Evolutionary conservation across 2,888 invertebrate genomes (phyloP).

Genomic region (Nomada ruficornis): DNA sequence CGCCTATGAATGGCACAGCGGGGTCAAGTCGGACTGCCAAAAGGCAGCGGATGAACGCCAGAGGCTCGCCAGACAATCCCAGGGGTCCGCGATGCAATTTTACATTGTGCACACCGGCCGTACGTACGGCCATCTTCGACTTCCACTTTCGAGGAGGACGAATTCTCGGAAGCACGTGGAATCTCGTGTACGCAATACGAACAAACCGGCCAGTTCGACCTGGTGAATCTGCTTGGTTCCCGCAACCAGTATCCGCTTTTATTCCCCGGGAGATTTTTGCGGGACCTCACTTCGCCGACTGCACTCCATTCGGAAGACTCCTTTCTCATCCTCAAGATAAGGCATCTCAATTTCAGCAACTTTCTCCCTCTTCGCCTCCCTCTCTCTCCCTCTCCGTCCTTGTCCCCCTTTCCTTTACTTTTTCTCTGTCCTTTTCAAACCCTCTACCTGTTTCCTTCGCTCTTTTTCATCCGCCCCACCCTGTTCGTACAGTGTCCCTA

Average conservation of each 20-base stretch:
- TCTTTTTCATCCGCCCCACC: background rate
- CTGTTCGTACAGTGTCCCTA: conserved; percentile 1
- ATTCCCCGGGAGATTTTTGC: conserved; percentile 77
- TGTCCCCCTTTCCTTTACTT: conserved; percentile 2
- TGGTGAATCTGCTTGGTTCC: conserved; percentile 64
- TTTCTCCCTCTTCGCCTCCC: conserved; percentile 42
- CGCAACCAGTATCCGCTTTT: conserved; percentile 71
- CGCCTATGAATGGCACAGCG: background rate
- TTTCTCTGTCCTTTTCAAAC: conserved; percentile 31
- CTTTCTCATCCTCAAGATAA: conserved; percentile 78
- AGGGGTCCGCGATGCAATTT: conserved; percentile 48
- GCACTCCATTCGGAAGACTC: conserved; percentile 72
- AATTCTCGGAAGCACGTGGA: conserved; percentile 63
- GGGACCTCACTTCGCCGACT: conserved; percentile 68
- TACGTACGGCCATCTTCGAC: conserved; percentile 40
- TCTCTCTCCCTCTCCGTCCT: conserved; percentile 27
- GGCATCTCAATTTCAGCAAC: conserved; percentile 79
- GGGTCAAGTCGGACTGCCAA: conserved; percentile 23
- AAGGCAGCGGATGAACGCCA: conserved; percentile 28
- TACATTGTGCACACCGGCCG: conserved; percentile 53
- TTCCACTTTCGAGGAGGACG: conserved; percentile 63
- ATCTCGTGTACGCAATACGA: conserved; percentile 68
- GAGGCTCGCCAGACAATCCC: conserved; percentile 21
- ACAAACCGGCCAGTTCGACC: conserved; percentile 61
- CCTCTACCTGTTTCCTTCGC: conserved; percentile 24